Base-by-base conservation (phyloP, 2,888 invertebrate species). In the Cylloceria caligata region DNA sequence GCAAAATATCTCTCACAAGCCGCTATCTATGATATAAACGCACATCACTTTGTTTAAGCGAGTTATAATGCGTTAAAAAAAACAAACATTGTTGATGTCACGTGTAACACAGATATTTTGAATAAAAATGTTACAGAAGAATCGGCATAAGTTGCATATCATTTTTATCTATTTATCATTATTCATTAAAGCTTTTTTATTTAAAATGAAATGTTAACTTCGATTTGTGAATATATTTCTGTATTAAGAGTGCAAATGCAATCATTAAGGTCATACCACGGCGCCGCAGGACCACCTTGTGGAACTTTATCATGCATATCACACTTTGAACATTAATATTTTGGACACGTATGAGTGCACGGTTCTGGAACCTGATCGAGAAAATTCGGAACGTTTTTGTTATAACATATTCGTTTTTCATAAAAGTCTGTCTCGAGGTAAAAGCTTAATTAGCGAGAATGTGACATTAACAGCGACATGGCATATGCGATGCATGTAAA, bases 21-120 rank as follows among this genome's bases (percentile, higher is more conserved):
- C 36, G 16, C 1, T 47, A 52, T 73, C n/a, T 39, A 64, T 49
- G 64, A 65, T 74, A 74, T 24, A 55, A 57, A 71, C 57, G 57
- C 55, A 57, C 71, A 71, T 42, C 57, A 71, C 30, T 34, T 19
- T 62, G 39, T 62, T 69, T 55, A 16, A 69, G 39, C 52, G 30
- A 64, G 47, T 21, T 39, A 30, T 13, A 45, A 45, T 21, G 67
- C 47, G 60, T 60, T 68, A 3, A 64, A 4, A 49, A 2, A 73
- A 34, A 52, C 6, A 45, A 64, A 21, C 39, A 73, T 57, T 68
- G 75, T 75, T 67, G 42, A 76, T 49, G 49, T 69, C 68, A 62
- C 76, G 60, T 76, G 76, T 76, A 69, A 76, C 68, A 64, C 36
- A 49, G 45, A 76, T 76, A 76, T 76, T 76, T 76, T 76, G 68